phyloP scores from a whole-genome alignment of 2,888 invertebrate species.

The Apodemia mormo region DNA sequence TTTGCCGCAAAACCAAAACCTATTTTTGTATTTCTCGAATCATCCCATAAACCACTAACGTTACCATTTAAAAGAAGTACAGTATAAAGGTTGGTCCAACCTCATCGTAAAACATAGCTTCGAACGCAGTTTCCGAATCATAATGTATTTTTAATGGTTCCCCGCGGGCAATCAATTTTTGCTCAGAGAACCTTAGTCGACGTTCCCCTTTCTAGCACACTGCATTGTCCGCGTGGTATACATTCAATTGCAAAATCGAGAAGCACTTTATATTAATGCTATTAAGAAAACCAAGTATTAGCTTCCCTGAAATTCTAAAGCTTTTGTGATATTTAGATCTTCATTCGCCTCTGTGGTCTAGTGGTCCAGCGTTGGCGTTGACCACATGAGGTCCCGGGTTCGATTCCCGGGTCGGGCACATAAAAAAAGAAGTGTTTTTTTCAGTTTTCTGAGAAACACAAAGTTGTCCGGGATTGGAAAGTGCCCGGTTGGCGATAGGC shows the following conservation, averaged over 20 bases:
- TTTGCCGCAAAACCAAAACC: constrained; percentile 10
- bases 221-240: constrained; percentile 33
- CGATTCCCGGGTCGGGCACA: too few species aligned
- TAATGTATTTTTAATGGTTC: constrained; percentile 62
- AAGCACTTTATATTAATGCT: constrained; percentile 2
- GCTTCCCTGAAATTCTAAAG: neutral
- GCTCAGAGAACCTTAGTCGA: constrained; percentile 42
- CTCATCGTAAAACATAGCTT: constrained; percentile 38
- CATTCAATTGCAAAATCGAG: constrained; percentile 21
- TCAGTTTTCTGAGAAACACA: too few species aligned
- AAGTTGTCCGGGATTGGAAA: too few species aligned
- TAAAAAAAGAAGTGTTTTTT: too few species aligned
- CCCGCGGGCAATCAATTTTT: constrained; percentile 55
- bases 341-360: neutral
- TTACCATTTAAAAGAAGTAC: constrained; percentile 22
- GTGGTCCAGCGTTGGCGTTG: too few species aligned
- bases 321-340: neutral
- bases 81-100: constrained; percentile 23
- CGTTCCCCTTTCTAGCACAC: constrained; percentile 26
- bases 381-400: too few species aligned
- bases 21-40: constrained; percentile 15
- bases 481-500: too few species aligned
- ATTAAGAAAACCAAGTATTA: neutral
- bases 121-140: constrained; percentile 41
- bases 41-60: constrained; percentile 18